phyloP scores from a whole-genome alignment of 2,797 vertebrate genomes.

The Coluber constrictor region DNA sequence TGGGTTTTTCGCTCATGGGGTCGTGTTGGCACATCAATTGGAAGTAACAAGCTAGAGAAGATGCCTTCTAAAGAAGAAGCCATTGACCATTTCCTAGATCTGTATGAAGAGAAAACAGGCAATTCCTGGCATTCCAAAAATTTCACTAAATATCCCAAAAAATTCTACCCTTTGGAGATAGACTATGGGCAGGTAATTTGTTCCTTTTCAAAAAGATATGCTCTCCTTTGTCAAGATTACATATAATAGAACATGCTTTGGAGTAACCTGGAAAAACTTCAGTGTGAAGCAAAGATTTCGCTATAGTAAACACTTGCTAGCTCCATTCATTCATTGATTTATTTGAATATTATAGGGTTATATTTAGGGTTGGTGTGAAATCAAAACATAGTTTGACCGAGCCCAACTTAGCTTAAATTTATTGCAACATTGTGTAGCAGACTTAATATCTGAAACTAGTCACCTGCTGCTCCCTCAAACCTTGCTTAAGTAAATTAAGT shows the following conservation, averaged over 20 bases:
- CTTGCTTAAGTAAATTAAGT: neutral
- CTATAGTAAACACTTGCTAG: neutral
- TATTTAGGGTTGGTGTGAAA: neutral
- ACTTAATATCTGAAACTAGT: neutral
- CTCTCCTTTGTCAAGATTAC: neutral
- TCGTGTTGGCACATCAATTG: slow-evolving; percentile 92
- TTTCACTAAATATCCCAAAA: slow-evolving; percentile 96
- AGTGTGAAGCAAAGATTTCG: neutral
- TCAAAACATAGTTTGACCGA: neutral
- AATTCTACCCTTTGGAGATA: slow-evolving; percentile 97
- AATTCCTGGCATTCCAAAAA: slow-evolving; percentile 87
- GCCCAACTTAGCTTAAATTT: neutral
- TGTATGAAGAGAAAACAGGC: slow-evolving; percentile 96
- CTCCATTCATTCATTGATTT: neutral
- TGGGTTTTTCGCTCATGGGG: slow-evolving; percentile 99
- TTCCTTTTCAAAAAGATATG: neutral
- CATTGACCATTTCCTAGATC: slow-evolving; percentile 84
- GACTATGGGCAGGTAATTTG: slow-evolving; percentile 93
- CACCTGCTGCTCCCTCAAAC: neutral
- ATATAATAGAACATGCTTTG: neutral
- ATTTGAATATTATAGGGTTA: neutral
- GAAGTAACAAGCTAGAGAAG: slow-evolving; percentile 94
- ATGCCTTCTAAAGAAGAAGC: slow-evolving; percentile 91
- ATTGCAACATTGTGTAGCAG: neutral
- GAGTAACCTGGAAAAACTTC: neutral